These are phyloP conservation scores for Drosophila buzzatii DNA, from an alignment of 2,888 invertebrate genomes.

Conservation along the genomic window DNA sequence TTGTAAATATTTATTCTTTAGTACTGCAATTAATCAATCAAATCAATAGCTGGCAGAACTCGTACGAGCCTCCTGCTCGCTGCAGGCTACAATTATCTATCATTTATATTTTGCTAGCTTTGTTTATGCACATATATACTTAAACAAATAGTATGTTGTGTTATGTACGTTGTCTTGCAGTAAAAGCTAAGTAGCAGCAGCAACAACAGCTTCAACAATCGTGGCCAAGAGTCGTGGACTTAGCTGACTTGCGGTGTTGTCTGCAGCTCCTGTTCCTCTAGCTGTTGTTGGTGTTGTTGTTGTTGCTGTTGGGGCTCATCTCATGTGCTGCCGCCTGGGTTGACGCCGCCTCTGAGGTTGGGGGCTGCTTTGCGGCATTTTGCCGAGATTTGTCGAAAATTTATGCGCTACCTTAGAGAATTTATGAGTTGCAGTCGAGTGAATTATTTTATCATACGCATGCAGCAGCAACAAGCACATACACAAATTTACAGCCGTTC, in stretches of 20 bases:
- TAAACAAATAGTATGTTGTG: constrained; percentile 65
- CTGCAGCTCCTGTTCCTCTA: background rate
- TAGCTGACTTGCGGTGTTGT: constrained; percentile 45
- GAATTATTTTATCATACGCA: constrained; percentile 82
- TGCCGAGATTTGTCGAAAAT: constrained; percentile 78
- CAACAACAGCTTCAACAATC: background rate
- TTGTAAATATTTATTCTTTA: background rate
- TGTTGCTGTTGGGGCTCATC: constrained; percentile 14
- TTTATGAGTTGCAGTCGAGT: constrained; percentile 82
- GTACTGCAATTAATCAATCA: background rate
- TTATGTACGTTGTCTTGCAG: constrained; percentile 49
- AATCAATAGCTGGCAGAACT: background rate
- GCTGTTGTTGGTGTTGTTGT: background rate
- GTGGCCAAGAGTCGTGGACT: constrained; percentile 34
- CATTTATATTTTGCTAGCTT: background rate
- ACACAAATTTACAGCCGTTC: constrained; percentile 20
- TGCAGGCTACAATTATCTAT: background rate
- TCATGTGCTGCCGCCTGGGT: constrained; percentile 14
- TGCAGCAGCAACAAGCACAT: constrained; percentile 64
- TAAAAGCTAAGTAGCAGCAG: constrained; percentile 39
- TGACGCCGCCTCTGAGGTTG: constrained; percentile 58
- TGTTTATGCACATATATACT: constrained; percentile 43
- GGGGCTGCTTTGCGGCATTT: constrained; percentile 79
- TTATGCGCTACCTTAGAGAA: constrained; percentile 81
- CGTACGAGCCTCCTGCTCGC: no score